Evolutionary conservation across 2,797 vertebrate species (phyloP), one percentile per base, ranked within the genome.

Genomic region (Darevskia nairensis): DNA sequence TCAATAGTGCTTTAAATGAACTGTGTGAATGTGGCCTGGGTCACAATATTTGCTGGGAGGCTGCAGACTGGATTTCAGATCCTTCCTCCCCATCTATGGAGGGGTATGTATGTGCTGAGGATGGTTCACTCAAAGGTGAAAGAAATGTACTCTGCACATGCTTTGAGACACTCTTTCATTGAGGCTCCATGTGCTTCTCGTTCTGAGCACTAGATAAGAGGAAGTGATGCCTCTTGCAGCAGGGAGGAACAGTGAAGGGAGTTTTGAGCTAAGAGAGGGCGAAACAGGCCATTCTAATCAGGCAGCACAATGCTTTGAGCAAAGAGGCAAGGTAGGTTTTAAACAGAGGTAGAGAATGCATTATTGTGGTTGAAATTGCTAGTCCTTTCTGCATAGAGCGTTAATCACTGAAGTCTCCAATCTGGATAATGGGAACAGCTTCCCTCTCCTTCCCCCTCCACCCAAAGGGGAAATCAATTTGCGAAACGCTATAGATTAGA

Each of bases 331-430:
- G 89, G 86, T 64, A 76, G 88, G 87, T 46, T n/a, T 77, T 55
- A 15, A 86, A 89, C 39, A 81, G 80, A 84, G 85, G 90, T 87
- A 85, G 89, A 89, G 90, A 89, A 92, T 90, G 90, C 77, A 87
- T 89, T 91, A 92, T 92, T 89, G 87, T 86, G 89, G 89, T 84
- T 87, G 86, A 92, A 94, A 92, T 93, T 91, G 88, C 90, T 75
- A n/a, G 59, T 88, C 86, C 61, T 90, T 88, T 93, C 85, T 86
- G 72, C 79, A 82, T 88, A 87, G 90, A 77, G 90, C 82, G 86
- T 94, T 92, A 93, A 94, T 94, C 91, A 90, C 87, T 46, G 68
- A 85, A 85, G 89, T 86, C 64, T 64, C 84, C 89, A 85, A 88
- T 89, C 87, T 92, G 88, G 91, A 84, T 81, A 90, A 93, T 89